Base-by-base conservation (phyloP, 2,888 invertebrate species). In the Perizoma affinitatum region DNA sequence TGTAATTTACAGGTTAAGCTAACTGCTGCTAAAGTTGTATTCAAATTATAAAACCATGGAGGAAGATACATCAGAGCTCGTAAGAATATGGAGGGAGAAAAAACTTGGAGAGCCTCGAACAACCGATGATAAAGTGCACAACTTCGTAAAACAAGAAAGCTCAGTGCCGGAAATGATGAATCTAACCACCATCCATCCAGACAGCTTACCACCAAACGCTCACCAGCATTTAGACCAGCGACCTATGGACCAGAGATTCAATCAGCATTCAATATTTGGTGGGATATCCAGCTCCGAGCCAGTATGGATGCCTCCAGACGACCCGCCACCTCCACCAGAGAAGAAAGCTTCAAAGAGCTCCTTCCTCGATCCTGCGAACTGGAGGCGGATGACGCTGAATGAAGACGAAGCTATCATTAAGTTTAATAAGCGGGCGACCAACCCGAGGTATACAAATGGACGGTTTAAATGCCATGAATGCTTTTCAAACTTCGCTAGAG, bases 401-500 rank as follows among this genome's bases (percentile, higher is more conserved):
- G 90, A 90, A 54, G 83, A 87, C 4, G 82, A 88, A 38, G 90
- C 90, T 0, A 38, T 86, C 4, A 76, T 76, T 59, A 81, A 80
- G 57, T 90, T 90, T 58, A 73, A 72, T 54, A 74, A 70, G 2
- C 80, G 76, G 65, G 78, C 79, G 0, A 72, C 75, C 4, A 76
- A 83, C 61, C 67, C 76, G 0, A 86, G 83, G 61, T 90, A 87
- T 65, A 57, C 79, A 40, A 67, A 76, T 1, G 84, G 88, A 0
- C 68, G 76, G 3, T 84, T 74, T 55, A 81, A 85, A 67, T 89
- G 89, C 59, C 70, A 69, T 4, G 79, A 81, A 46, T 89, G 89
- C 58, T 82, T 69, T 41, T 88, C 82, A 58, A 81, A 86, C 2
- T 89, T 88, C 61, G 86, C 88, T 0, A 83, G 83, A 57, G 82